Conservation (phyloP, 37 sponge, comb jelly and placozoan species). For the Chondrosia reniformis region DNA sequence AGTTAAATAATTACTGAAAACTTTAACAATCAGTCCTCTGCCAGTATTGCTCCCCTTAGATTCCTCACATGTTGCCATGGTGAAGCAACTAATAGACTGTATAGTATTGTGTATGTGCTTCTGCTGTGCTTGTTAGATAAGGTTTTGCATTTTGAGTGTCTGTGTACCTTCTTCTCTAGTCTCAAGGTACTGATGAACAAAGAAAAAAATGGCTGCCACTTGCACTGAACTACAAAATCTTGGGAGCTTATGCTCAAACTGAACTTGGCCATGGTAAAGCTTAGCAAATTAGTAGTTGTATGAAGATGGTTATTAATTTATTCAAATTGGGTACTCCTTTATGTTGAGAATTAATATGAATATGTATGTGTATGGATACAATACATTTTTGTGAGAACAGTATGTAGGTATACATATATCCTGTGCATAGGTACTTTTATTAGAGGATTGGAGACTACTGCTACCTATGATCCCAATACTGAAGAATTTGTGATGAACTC, state of each 20-base stretch:
- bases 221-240: slow-evolving; percentile 58
- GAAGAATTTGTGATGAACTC: slow-evolving; percentile 82
- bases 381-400: background rate
- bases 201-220: slow-evolving; percentile 74
- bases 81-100: too few species aligned
- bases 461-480: slow-evolving; percentile 69
- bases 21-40: too few species aligned
- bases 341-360: background rate
- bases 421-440: slow-evolving; percentile 57
- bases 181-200: slow-evolving; percentile 83
- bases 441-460: slow-evolving; percentile 89
- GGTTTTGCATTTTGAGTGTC: background rate
- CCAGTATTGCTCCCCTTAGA: too few species aligned
- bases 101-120: too few species aligned
- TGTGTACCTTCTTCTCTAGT: slow-evolving; percentile 11
- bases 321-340: background rate
- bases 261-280: slow-evolving; percentile 89
- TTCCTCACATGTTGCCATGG: too few species aligned
- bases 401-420: background rate
- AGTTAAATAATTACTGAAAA: too few species aligned
- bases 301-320: too few species aligned
- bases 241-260: slow-evolving; percentile 92
- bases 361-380: background rate
- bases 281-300: background rate
- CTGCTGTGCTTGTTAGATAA: background rate